Evolutionary conservation across 2,113 vertebrate species (phyloP), one percentile per base, ranked within the genome.

Genomic region (Marcusenius ussheri): DNA sequence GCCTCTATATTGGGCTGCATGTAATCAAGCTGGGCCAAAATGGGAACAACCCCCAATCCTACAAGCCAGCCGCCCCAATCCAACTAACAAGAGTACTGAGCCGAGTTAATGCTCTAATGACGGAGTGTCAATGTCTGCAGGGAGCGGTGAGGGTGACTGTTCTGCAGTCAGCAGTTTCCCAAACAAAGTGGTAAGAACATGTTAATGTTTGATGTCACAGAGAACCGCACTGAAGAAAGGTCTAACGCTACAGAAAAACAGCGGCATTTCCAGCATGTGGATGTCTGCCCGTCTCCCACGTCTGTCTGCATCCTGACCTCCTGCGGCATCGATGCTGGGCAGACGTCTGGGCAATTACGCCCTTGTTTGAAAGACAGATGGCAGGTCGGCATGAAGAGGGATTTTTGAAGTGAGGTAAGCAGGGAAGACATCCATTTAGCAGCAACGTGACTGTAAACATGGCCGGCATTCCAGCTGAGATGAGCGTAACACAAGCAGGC

Each of bases 21-120:
- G 15, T 88, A 88, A 88, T 88, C 58, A 88, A 56, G 35, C 50
- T 31, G 50, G 31, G 27, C 86, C 50, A 39, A 47, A 49, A 88
- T 58, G 39, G 13, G 56, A 88, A 62, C 39, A 77, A 6, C 45
- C n/a, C 88, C 39, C n/a, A 15, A 66, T 13, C 24, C 88, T 8
- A 47, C 10, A 70, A 88, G 24, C 45, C 58, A 58, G 24, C 24
- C 45, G 13, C 45, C 49, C 49, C 74, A 19, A 80, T 80, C 74
- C 74, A 80, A 19, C 35, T 17, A 80, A 35, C 15, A n/a, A 19
- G 70, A 35, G 15, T 2, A 19, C 1, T 42, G 31, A 80, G 74
- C 74, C 17, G 6, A 80, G 74, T 77, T 77, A 77, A 77, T 77
- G 31, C 35, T 39, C 70, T 77, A 77, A 77, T 77, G 70, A 77